Evolutionary conservation across 2,797 vertebrate genomes (phyloP), one percentile per base, ranked within the genome.

Genomic region (Acanthornis magna): DNA sequence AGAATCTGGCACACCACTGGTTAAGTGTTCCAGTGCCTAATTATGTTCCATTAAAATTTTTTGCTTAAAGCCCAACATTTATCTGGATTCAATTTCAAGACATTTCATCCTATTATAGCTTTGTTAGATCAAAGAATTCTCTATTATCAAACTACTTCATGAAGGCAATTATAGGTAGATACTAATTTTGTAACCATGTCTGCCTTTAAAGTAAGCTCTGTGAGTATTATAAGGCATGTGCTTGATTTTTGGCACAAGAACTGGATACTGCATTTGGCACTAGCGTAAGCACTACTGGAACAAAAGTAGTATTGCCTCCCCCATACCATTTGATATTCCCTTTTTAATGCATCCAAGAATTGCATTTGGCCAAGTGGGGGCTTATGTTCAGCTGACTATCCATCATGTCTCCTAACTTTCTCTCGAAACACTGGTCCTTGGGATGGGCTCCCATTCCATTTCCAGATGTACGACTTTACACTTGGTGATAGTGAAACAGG

Each of bases 331-430:
- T 62, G 80, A 95, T 94, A 94, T 73, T 95, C 70, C 57, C 95
- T 96, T 96, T 96, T 23, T 94, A 96, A 94, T 26, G 76, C 88
- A 88, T 96, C 96, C 96, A 96, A 96, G 93, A 96, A 84, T 12
- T 62, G 80, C 93, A 96, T 95, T 95, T 95, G 76, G 93, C 93
- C 83, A 95, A 96, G 90, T 47, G 53, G 88, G 88, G 91, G 90
- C 88, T 88, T 57, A 60, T 7, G 13, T 93, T 95, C 88, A 88
- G 85, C 90, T 76, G 77, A 88, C 88, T 55, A 94, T 95, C 88
- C 86, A 91, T 95, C 90, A 95, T 1, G 2, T 34, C 86, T 85
- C 77, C 26, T 0, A 80, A 90, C 82, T 91, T 94, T 90, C 89
- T 71, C 91, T 88, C 9, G 7, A 43, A 93, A 90, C 67, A 38